Evolutionary conservation across 2,888 invertebrate genomes (phyloP), one percentile per base, ranked within the genome.

Genomic region (Coelopa pilipes): DNA sequence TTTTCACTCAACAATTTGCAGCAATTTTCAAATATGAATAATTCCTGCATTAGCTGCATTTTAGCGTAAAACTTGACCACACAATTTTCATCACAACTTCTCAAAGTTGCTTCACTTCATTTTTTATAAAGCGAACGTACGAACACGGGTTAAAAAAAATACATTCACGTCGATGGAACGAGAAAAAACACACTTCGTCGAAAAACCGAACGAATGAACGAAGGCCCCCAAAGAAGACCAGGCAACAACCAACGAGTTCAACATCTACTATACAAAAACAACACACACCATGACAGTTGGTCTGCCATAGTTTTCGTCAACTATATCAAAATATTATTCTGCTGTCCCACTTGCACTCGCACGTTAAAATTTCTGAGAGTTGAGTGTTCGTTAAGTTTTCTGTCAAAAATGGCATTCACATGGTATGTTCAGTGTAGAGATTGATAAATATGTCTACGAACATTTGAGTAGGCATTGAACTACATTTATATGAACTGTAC

Each of bases 241-340:
- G 34, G 45, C 34, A 62, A 45, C 55, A 59, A 34, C 19, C 57
- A 21, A 24, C 19, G 21, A 21, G 9, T 19, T 11, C 19, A 17
- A 21, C 24, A 11, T 19, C 57, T 12, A 21, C 21, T 10, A 9
- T 59, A 59, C 21, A 59, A 59, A 19, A 59, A 21, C 57, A 21
- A 53, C 13, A n/a, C 53, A 53, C 53, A 59, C 57, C n/a, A 10
- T 57, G 57, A 57, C 57, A 57, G 57, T 21, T 11, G 10, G 5
- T 21, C 19, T 15, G 46, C 19, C 45, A 70, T 17, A 24, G 34
- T 13, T 13, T 46, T 65, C 46, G 57, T 65, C 12, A 21, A 65
- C 9, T 46, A 15, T 34, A 72, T 72, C 72, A 72, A 65, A 72
- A 72, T 72, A 72, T 72, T 72, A 50, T 65, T 45, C n/a, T 72